These are phyloP conservation scores for Acanthiza pusilla DNA, from an alignment of 2,797 vertebrate species.

Conservation along the genomic window DNA sequence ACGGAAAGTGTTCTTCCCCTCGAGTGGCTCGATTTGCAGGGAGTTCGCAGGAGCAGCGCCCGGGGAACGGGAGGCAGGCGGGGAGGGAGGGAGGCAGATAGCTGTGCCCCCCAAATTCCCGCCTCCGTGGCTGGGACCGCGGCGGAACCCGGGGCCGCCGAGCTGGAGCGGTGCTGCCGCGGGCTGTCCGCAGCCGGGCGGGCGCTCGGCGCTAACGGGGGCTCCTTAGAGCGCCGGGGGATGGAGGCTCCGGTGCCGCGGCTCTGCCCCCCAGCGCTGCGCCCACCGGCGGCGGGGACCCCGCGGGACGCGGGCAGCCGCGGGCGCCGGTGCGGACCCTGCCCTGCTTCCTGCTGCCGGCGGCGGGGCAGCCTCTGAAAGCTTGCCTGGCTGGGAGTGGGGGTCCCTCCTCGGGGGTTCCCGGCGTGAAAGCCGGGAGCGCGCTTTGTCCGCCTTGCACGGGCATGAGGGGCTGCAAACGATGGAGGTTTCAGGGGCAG, in stretches of 20 bases:
- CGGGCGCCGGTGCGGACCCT: neutral
- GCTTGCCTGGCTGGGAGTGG: rapidly evolving
- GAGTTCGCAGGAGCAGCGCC: neutral
- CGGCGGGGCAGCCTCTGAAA: neutral
- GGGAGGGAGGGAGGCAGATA: neutral
- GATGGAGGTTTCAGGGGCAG: neutral
- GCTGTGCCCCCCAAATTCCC: neutral
- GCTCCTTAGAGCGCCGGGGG: neutral
- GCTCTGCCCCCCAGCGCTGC: neutral
- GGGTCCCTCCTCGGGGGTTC: neutral
- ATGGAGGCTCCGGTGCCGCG: neutral
- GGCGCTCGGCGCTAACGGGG: neutral
- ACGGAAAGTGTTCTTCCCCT: neutral
- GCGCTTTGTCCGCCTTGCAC: neutral
- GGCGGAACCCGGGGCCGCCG: neutral
- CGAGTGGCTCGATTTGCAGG: neutral
- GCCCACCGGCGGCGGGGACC: neutral
- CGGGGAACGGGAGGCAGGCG: no score
- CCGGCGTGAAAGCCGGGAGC: neutral
- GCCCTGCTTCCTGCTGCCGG: neutral
- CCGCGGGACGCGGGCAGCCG: neutral
- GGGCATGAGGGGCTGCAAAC: neutral
- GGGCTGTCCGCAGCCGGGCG: neutral
- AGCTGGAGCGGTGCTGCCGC: neutral
- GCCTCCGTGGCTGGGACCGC: neutral